phyloP scores from a whole-genome alignment of 2,888 invertebrate genomes.

The Thysanoteuthis rhombus region DNA sequence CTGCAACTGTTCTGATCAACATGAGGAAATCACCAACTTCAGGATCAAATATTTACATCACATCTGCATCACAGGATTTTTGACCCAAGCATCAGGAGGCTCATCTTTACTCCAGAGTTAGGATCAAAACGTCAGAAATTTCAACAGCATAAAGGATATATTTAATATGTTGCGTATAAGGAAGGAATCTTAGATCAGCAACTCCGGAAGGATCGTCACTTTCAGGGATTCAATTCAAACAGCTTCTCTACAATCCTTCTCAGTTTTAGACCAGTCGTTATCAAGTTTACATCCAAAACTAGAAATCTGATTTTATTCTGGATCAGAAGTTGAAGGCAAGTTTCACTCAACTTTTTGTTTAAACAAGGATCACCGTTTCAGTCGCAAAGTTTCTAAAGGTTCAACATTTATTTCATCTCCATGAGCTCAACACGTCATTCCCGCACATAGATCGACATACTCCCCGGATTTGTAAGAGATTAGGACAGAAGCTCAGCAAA shows the following conservation, averaged over 20 bases:
- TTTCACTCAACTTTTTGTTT: neutral
- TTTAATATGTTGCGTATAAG: neutral
- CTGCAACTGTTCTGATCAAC: too few species aligned
- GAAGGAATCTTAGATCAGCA: neutral
- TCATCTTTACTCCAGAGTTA: neutral
- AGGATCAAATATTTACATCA: too few species aligned
- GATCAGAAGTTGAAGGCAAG: neutral
- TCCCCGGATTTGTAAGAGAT: neutral
- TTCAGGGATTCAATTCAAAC: neutral
- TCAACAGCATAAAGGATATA: neutral
- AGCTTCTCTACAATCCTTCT: neutral
- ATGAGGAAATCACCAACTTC: too few species aligned
- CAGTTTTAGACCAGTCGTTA: neutral
- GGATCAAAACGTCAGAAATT: neutral
- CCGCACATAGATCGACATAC: neutral
- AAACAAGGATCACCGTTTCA: neutral
- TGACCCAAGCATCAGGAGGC: too few species aligned
- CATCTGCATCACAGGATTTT: too few species aligned
- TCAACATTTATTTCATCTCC: neutral
- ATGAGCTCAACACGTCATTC: neutral
- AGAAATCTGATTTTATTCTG: neutral
- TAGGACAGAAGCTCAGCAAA: neutral
- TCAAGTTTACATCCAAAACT: neutral
- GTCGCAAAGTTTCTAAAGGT: neutral
- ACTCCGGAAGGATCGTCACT: neutral